A percentile compares a stretch with the other conserved stretches of the same genome.
Conservation (phyloP, 1,140 invertebrate genomes). For the Lepidurus apus region DNA sequence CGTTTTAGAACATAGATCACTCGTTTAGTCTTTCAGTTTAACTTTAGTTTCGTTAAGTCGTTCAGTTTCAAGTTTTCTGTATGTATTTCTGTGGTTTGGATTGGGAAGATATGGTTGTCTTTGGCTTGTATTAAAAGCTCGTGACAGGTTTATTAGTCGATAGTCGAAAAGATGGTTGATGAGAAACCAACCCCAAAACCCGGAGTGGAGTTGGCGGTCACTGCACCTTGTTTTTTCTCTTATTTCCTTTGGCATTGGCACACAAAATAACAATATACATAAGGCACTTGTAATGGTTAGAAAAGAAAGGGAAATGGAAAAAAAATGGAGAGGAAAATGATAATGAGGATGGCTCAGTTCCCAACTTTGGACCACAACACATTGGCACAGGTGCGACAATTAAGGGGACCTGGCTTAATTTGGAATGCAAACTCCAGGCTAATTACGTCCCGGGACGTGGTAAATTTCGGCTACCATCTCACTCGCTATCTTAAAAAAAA, state of each 20-base stretch:
- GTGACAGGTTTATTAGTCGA: background rate
- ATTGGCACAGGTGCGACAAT: background rate
- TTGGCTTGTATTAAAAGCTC: background rate
- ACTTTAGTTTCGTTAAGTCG: no score
- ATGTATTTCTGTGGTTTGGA: no score
- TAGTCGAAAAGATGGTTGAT: background rate
- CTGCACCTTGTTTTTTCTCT: background rate
- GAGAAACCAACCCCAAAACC: background rate
- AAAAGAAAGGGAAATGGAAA: background rate
- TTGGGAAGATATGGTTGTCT: no score
- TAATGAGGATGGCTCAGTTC: slow-evolving; percentile 4
- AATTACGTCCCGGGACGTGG: no score
- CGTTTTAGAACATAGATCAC: no score
- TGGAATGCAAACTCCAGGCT: no score
- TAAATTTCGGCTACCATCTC: no score
- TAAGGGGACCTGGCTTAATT: no score
- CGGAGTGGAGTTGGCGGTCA: background rate
- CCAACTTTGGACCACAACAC: background rate
- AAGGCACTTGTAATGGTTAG: background rate
- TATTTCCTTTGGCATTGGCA: background rate
- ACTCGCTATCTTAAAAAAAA: no score
- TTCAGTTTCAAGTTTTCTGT: no score
- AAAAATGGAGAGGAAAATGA: background rate
- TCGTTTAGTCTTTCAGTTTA: no score
- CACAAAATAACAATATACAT: background rate